Percentiles rank a stretch among this genome's conserved stretches.
Conservation (phyloP, 2,797 vertebrate genomes). For the Platyrinchus mystaceus region DNA sequence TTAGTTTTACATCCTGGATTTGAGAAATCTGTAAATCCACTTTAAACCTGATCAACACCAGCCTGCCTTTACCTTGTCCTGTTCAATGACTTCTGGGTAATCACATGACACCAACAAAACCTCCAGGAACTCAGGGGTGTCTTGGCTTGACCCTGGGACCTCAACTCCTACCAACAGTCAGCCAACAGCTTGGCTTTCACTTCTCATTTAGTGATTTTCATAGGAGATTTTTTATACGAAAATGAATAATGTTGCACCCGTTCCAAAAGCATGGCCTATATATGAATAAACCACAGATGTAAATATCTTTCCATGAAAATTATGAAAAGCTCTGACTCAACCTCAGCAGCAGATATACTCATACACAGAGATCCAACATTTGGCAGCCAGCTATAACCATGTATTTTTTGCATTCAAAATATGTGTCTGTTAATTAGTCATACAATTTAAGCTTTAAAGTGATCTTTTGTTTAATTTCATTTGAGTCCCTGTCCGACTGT, state of each 20-base stretch:
- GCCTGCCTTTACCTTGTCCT: not conserved
- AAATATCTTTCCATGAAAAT: not conserved
- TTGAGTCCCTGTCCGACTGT: not conserved
- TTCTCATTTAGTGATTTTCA: not conserved
- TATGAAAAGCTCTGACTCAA: not conserved
- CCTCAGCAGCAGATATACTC: not conserved
- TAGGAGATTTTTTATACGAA: not conserved
- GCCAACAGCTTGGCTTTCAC: not conserved
- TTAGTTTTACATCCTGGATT: not conserved
- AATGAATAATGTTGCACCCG: not conserved
- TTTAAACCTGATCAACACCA: not conserved
- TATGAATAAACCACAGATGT: not conserved
- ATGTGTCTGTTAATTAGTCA: not conserved
- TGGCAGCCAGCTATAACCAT: not conserved
- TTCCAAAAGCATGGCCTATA: not conserved
- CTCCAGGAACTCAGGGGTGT: not conserved
- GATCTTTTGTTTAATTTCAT: slow-evolving; percentile 34
- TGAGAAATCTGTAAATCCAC: not conserved
- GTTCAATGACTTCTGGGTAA: not conserved
- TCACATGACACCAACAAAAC: fast-evolving
- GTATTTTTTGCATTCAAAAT: not conserved
- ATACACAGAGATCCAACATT: not conserved
- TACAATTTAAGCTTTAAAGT: not conserved
- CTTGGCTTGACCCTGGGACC: not conserved
- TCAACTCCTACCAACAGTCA: not conserved